Conservation (phyloP, 2,113 vertebrate species). For the Maccullochella peelii region DNA sequence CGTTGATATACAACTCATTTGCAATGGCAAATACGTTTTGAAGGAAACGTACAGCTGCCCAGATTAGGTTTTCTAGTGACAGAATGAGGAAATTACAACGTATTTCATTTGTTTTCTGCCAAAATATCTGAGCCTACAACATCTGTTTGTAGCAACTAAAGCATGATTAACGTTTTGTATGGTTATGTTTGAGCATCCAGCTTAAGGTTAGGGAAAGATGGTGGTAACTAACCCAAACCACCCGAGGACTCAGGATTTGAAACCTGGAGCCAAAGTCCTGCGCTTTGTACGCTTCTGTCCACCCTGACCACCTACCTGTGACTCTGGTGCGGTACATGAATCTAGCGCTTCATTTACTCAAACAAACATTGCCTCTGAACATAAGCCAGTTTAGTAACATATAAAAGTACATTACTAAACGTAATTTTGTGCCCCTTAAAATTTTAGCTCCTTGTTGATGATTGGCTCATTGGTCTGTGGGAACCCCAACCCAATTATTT, state of each 20-base stretch:
- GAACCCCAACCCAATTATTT: no score
- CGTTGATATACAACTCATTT: neutral
- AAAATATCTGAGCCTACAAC: neutral
- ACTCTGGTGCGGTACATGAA: no score
- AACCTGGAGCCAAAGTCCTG: neutral
- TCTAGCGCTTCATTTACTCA: no score
- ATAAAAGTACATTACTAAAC: no score
- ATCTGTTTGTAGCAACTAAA: neutral
- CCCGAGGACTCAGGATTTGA: neutral
- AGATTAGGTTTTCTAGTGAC: neutral
- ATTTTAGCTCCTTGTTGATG: no score
- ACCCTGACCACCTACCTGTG: no score
- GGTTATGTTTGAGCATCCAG: neutral
- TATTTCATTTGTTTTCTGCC: neutral
- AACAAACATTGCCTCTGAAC: no score
- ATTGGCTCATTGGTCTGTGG: no score
- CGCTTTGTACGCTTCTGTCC: no score
- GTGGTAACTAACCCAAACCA: neutral
- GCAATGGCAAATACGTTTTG: neutral
- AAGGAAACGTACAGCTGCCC: no score
- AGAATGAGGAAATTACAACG: neutral
- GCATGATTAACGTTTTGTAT: neutral
- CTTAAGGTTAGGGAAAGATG: neutral
- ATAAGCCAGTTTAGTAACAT: no score
- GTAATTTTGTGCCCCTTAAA: no score